A percentile compares a stretch with the other conserved stretches of the same genome.
Conservation (phyloP, 2,797 vertebrate species). For the Gallinago stenura region DNA sequence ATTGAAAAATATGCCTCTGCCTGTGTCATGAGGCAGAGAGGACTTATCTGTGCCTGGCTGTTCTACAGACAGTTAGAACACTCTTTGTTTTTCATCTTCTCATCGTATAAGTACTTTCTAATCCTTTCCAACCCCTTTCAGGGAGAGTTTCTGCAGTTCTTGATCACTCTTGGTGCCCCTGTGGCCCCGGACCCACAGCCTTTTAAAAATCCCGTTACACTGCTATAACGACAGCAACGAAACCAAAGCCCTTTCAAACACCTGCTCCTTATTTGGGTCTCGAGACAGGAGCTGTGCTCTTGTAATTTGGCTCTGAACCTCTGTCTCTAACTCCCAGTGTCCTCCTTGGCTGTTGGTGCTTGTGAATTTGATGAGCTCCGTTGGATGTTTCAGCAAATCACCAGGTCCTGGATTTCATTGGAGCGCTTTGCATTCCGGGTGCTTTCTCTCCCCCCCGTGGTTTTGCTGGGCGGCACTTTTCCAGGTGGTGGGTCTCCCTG, state of each 20-base stretch:
- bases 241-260: background rate
- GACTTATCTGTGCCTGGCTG: slow-evolving; percentile 9
- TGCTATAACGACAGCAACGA: background rate
- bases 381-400: background rate
- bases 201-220: background rate
- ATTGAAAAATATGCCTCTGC: slow-evolving; percentile 30
- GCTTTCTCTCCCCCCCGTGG: background rate
- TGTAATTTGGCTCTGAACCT: background rate
- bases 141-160: background rate
- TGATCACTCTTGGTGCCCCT: background rate
- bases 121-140: background rate
- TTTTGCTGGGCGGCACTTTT: background rate
- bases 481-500: background rate
- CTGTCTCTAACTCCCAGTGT: background rate
- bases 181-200: background rate
- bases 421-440: background rate
- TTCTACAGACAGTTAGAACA: background rate
- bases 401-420: background rate
- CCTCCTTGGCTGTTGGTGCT: background rate
- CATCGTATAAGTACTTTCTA: background rate
- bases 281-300: background rate
- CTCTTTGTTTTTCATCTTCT: background rate
- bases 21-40: background rate
- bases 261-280: background rate
- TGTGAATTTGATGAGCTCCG: background rate